Percentiles rank a stretch among this genome's conserved stretches.
These are phyloP conservation scores for Agrotis clavis DNA, from an alignment of 2,888 invertebrate species.

Conservation along the genomic window DNA sequence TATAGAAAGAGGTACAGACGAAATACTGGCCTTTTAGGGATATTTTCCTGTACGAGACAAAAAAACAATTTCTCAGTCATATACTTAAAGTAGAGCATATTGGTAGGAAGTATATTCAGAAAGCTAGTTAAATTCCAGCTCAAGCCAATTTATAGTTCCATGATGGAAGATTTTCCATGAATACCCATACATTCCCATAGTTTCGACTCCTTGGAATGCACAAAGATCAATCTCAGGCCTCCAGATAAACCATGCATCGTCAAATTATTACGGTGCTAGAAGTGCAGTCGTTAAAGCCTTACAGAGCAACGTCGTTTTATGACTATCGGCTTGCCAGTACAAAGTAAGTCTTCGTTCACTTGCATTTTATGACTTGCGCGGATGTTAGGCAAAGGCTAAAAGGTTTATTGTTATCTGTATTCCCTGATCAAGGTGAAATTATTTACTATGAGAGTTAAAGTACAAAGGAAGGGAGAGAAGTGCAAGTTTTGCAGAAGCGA, in stretches of 20 bases:
- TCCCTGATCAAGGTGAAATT: conserved; percentile 26
- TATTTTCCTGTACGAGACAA: neutral
- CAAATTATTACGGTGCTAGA: conserved; percentile 33
- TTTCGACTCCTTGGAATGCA: neutral
- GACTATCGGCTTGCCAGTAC: conserved; percentile 46
- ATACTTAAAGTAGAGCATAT: neutral
- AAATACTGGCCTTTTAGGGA: neutral
- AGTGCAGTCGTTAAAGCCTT: conserved; percentile 48
- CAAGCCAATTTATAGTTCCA: neutral
- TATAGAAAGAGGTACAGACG: neutral
- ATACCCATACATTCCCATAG: neutral
- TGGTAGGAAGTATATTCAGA: neutral
- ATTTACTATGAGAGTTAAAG: conserved; percentile 14
- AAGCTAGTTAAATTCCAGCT: neutral
- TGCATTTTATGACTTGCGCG: conserved; percentile 36
- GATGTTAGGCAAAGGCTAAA: conserved; percentile 34
- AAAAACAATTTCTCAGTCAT: neutral
- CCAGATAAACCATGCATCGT: conserved; percentile 15
- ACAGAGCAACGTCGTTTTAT: conserved; percentile 31
- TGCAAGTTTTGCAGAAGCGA: neutral
- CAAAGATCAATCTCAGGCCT: conserved; percentile 20
- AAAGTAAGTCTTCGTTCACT: conserved; percentile 49
- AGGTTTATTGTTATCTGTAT: conserved; percentile 39
- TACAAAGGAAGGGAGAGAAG: neutral
- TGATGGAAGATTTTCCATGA: neutral